Conservation (phyloP, 1,140 invertebrate species). For the Hesperophylax magnus region DNA sequence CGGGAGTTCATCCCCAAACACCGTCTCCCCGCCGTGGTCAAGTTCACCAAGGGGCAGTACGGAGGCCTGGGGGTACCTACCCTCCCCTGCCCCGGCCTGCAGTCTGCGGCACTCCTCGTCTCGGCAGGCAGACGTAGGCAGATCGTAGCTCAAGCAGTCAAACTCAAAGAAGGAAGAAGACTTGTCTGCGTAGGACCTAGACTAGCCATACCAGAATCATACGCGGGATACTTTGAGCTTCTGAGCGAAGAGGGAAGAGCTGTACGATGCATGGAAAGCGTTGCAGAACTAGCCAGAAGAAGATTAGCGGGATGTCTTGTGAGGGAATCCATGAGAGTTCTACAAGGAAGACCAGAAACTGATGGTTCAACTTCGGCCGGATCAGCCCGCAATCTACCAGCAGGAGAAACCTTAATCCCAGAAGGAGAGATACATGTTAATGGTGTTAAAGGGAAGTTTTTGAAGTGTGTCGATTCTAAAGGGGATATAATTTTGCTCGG, state of each 20-base stretch:
- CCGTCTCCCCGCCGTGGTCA: constrained; percentile 86
- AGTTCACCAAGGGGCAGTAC: constrained; percentile 94
- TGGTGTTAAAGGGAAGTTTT: constrained; percentile 79
- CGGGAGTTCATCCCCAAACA: constrained; percentile 86
- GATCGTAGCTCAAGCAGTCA: constrained; percentile 91
- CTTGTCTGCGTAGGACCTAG: constrained; percentile 85
- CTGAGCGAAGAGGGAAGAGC: constrained; percentile 93
- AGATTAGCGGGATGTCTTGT: constrained; percentile 87
- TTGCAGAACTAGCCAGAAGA: constrained; percentile 84
- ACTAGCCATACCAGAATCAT: constrained; percentile 90
- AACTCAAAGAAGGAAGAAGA: constrained; percentile 87
- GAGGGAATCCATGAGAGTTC: constrained; percentile 87
- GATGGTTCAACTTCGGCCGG: constrained; percentile 79
- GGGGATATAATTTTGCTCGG: constrained; percentile 87
- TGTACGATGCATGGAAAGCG: constrained; percentile 90
- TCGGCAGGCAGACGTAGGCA: constrained; percentile 87
- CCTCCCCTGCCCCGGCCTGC: constrained; percentile 84
- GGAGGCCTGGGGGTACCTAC: constrained; percentile 89
- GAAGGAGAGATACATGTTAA: constrained; percentile 77
- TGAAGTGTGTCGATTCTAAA: constrained; percentile 88
- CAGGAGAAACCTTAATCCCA: constrained; percentile 86
- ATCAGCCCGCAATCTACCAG: constrained; percentile 79
- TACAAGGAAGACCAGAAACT: constrained; percentile 78
- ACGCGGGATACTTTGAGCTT: constrained; percentile 93
- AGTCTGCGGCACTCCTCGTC: constrained; percentile 87